Conservation (phyloP, 2,888 invertebrate genomes). For the Troides helena region DNA sequence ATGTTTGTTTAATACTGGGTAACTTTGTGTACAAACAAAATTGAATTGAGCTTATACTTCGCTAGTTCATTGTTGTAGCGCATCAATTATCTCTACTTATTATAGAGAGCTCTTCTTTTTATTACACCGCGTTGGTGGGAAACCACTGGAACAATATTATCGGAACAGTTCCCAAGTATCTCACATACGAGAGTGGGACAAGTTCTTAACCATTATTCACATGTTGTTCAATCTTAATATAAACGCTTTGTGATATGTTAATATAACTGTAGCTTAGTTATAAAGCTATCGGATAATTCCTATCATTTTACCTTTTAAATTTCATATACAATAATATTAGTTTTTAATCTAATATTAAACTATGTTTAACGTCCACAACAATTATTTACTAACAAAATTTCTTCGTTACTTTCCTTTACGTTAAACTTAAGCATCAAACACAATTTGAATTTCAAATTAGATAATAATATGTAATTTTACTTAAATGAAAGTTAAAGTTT, state of each 20-base stretch:
- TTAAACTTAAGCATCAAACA: slow-evolving; percentile 36
- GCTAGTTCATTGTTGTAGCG: slow-evolving; percentile 35
- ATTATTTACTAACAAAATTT: background rate
- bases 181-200: slow-evolving; percentile 28
- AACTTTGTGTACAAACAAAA: background rate
- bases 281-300: background rate
- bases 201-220: slow-evolving; percentile 25
- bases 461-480: slow-evolving; percentile 15
- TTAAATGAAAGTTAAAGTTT: slow-evolving; percentile 18
- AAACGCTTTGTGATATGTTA: background rate
- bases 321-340: background rate
- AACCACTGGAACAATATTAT: slow-evolving; percentile 69
- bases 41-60: slow-evolving; percentile 20
- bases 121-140: slow-evolving; percentile 58
- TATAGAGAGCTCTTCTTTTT: slow-evolving; percentile 64
- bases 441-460: slow-evolving; percentile 35
- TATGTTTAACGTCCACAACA: background rate
- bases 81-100: slow-evolving; percentile 53
- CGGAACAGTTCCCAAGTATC: slow-evolving; percentile 47
- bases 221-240: slow-evolving; percentile 17
- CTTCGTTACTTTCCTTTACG: slow-evolving; percentile 34
- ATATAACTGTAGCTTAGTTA: background rate
- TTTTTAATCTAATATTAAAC: too few species aligned
- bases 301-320: background rate
- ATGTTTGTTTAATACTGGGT: background rate